These are phyloP conservation scores for Cyanoramphus novaezelandiae DNA, from an alignment of 2,113 vertebrate species.

Conservation along the genomic window DNA sequence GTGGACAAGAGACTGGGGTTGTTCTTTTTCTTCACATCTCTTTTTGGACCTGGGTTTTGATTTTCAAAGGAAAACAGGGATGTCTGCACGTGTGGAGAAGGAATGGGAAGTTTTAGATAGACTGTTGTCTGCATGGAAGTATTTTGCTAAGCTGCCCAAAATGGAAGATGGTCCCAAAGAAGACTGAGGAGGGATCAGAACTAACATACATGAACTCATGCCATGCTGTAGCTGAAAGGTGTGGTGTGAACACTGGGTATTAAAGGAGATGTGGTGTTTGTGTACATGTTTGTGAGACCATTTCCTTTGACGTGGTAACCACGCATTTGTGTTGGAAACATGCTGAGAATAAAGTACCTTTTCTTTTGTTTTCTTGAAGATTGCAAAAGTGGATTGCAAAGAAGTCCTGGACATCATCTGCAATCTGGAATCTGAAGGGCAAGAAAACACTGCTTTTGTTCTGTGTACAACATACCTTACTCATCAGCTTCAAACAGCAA, in stretches of 20 bases:
- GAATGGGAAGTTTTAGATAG: background rate
- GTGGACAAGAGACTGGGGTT: background rate
- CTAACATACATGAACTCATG: background rate
- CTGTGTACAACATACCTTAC: constrained; percentile 97
- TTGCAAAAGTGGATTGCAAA: constrained; percentile 93
- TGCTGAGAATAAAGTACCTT: background rate
- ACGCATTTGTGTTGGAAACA: background rate
- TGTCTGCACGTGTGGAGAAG: background rate
- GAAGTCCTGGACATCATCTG: constrained; percentile 95
- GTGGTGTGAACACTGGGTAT: background rate
- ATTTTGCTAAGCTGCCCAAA: background rate
- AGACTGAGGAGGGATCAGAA: background rate
- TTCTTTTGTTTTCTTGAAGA: constrained; percentile 75
- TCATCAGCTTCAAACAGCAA: constrained; percentile 95
- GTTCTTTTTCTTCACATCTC: background rate
- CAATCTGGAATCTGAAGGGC: constrained; percentile 94
- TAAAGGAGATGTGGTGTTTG: background rate
- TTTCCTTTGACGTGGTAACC: background rate
- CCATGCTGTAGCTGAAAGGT: background rate
- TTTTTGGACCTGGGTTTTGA: background rate
- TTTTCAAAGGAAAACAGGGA: background rate
- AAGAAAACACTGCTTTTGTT: constrained; percentile 93
- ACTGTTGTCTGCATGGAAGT: background rate
- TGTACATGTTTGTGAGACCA: background rate
- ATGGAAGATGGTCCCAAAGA: background rate